These are phyloP conservation scores for Gasteruption jaculator DNA, from an alignment of 2,888 invertebrate species.

Conservation along the genomic window DNA sequence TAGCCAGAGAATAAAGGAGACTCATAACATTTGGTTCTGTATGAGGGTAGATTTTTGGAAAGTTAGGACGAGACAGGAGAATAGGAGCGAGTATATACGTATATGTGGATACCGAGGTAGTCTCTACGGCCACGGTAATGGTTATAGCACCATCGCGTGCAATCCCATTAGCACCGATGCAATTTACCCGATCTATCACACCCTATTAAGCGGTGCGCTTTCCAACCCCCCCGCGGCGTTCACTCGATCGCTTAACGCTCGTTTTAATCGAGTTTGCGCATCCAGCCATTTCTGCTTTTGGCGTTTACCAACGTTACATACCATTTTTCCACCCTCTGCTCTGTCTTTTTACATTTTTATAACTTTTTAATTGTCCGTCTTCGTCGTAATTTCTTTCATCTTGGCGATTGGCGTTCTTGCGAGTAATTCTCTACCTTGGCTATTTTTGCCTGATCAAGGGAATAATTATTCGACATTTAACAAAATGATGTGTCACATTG, in stretches of 20 bases:
- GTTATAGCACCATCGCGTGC: slow-evolving; percentile 51
- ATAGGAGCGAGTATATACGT: slow-evolving; percentile 4
- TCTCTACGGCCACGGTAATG: slow-evolving; percentile 45
- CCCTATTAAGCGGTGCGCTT: slow-evolving; percentile 50
- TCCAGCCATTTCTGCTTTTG: slow-evolving; percentile 17
- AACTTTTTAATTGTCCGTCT: too few species aligned
- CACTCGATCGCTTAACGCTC: slow-evolving; percentile 44
- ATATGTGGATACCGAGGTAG: slow-evolving; percentile 25
- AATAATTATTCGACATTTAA: too few species aligned
- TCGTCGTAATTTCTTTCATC: too few species aligned
- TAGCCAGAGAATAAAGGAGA: too few species aligned
- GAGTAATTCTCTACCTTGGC: too few species aligned
- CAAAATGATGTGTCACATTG: too few species aligned
- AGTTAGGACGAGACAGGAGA: slow-evolving; percentile 13
- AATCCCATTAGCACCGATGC: slow-evolving; percentile 52
- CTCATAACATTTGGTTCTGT: too few species aligned
- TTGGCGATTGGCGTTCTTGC: too few species aligned
- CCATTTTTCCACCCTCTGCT: slow-evolving; percentile 17
- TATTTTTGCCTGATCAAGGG: too few species aligned
- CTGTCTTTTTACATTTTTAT: slow-evolving; percentile 17
- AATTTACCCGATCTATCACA: slow-evolving; percentile 52
- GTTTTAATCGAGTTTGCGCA: slow-evolving; percentile 44
- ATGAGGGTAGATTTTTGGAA: too few species aligned
- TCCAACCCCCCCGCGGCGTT: slow-evolving; percentile 37
- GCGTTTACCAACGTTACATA: slow-evolving; percentile 10